Conservation (phyloP, 2,888 invertebrate species). For the Elegia similella region DNA sequence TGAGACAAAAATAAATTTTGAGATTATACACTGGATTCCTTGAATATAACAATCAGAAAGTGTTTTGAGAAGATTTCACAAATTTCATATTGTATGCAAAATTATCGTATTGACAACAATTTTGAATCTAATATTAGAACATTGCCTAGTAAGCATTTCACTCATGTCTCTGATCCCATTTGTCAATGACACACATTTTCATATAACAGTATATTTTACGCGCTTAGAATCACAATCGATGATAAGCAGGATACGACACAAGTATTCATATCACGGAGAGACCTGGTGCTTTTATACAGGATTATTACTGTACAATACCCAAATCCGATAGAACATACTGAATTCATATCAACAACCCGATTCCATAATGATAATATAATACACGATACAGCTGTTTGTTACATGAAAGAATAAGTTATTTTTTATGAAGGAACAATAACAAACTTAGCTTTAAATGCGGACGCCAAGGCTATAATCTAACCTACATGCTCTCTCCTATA, state of each 20-base stretch:
- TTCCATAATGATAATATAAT: not conserved
- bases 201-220: slow-evolving; percentile 60
- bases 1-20: not conserved
- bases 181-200: slow-evolving; percentile 38
- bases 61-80: no score
- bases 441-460: no score
- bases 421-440: no score
- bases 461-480: no score
- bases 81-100: no score
- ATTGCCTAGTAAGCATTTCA: not conserved
- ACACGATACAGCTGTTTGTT: not conserved
- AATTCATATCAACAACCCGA: not conserved
- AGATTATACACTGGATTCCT: no score
- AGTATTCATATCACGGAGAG: slow-evolving; percentile 59
- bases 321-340: slow-evolving; percentile 3
- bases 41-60: no score
- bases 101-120: no score
- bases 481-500: no score
- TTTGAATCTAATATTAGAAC: no score
- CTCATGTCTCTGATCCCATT: not conserved
- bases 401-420: no score
- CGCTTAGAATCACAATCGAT: slow-evolving; percentile 55
- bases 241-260: slow-evolving; percentile 55
- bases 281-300: slow-evolving; percentile 39
- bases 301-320: slow-evolving; percentile 29